Evolutionary conservation across 2,888 invertebrate genomes (phyloP), one percentile per base, ranked within the genome.

Genomic region (Plebejus argus): DNA sequence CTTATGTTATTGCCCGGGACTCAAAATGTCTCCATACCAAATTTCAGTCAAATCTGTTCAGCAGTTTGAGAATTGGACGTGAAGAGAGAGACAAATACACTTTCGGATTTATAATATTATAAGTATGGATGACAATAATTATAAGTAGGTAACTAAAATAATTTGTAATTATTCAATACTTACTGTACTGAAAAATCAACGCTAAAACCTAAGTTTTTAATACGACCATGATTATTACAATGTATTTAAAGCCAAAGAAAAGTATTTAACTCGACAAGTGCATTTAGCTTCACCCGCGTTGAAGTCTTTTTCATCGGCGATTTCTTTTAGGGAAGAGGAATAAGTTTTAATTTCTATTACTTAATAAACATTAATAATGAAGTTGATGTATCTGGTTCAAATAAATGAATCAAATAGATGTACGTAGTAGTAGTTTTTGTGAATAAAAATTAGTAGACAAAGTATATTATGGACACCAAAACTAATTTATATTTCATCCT

Each of bases 401-500:
- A 3, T 5, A 18, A 53, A 18, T 1, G 5, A 53, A 53, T 53
- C 1, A 5, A 53, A 53, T 18, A 49, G 53, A 45, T 45, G 45
- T 45, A 10, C 3, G 0, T 2, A 49, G 12, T 15, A 49, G 15
- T 15, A 3, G 12, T 12, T 66, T 66, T 23, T 28, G 3, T 23
- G 61, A 10, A 61, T 12, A 12, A 28, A 20, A 28, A 66, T 66
- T 66, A 66, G 15, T 15, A 66, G 66, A 66, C 28, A 66, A 28
- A 66, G 28, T 15, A 23, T 61, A 23, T 12, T n/a, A 10, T 12
- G 61, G 28, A 28, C 66, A 66, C 66, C 66, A 15, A 66, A 66
- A 66, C 66, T 28, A 66, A 66, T 66, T 66, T 66, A 28, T 66
- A 28, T 28, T 20, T 61, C 66, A 66, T 66, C 66, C 66, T 66